Evolutionary conservation across 2,113 vertebrate genomes (phyloP).

Genomic region (Ia io): DNA sequence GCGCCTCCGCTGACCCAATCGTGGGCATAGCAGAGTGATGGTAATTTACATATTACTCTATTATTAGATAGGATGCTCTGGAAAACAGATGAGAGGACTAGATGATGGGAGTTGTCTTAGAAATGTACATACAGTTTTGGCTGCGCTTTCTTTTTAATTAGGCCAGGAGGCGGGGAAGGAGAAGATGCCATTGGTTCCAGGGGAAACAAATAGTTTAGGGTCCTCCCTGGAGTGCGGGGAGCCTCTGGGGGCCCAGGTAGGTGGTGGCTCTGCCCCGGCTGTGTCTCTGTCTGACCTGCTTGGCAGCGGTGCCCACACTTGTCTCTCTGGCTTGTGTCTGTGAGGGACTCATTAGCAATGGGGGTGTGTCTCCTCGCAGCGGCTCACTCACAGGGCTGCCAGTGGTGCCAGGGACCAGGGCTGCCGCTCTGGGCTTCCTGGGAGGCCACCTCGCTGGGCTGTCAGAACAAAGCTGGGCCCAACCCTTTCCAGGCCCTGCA

Average conservation of each 20-base stretch:
- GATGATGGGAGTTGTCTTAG: neutral
- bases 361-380: slow-evolving; percentile 61
- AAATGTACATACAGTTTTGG: neutral
- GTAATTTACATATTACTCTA: too few relatives aligned
- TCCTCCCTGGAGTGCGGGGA: fast-evolving
- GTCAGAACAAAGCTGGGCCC: neutral
- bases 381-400: slow-evolving; percentile 44
- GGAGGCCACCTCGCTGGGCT: neutral
- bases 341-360: slow-evolving; percentile 61
- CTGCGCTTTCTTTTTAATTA: neutral
- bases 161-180: too few relatives aligned
- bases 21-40: too few relatives aligned
- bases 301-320: neutral
- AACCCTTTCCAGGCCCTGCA: neutral
- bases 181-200: neutral
- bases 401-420: neutral
- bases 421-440: neutral
- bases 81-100: neutral
- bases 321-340: neutral
- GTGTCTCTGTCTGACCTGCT: neutral
- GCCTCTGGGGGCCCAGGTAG: neutral
- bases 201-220: neutral
- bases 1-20: too few relatives aligned
- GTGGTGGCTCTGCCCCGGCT: fast-evolving
- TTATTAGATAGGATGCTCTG: too few relatives aligned